These are phyloP conservation scores for Microtus pennsylvanicus DNA, from an alignment of 2,113 vertebrate species.

Conservation along the genomic window DNA sequence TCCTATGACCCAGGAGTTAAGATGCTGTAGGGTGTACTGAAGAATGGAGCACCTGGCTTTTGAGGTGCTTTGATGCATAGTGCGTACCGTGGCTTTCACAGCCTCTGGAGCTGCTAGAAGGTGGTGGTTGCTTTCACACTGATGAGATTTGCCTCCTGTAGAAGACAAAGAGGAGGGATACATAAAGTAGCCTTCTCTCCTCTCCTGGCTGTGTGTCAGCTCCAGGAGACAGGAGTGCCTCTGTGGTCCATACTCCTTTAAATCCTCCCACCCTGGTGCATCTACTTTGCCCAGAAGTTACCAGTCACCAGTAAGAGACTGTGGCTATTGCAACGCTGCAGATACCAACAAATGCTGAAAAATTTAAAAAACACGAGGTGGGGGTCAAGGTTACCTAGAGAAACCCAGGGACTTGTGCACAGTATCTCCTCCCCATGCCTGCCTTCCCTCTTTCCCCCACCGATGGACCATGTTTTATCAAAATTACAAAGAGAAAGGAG, in stretches of 20 bases:
- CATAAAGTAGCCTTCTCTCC: not conserved
- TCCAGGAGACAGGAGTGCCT: not conserved
- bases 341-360: not conserved
- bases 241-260: not conserved
- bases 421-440: not conserved
- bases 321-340: not conserved
- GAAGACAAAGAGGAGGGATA: not conserved
- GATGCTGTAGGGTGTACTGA: not conserved
- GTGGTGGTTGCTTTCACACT: rapidly evolving
- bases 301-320: not conserved
- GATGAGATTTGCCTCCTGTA: not conserved
- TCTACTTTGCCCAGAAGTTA: not conserved
- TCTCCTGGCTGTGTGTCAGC: not conserved
- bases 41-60: not conserved
- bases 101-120: not conserved
- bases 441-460: not conserved
- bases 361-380: not conserved
- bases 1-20: not conserved
- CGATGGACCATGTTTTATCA: conserved; percentile 38
- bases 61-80: not conserved
- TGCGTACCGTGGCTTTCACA: not conserved
- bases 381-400: conserved; percentile 67
- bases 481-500: not conserved
- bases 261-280: not conserved
- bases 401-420: not conserved